A percentile compares a stretch with the other conserved stretches of the same genome.
These are phyloP conservation scores for Thunnus maccoyii DNA, from an alignment of 2,113 vertebrate genomes.

Conservation along the genomic window DNA sequence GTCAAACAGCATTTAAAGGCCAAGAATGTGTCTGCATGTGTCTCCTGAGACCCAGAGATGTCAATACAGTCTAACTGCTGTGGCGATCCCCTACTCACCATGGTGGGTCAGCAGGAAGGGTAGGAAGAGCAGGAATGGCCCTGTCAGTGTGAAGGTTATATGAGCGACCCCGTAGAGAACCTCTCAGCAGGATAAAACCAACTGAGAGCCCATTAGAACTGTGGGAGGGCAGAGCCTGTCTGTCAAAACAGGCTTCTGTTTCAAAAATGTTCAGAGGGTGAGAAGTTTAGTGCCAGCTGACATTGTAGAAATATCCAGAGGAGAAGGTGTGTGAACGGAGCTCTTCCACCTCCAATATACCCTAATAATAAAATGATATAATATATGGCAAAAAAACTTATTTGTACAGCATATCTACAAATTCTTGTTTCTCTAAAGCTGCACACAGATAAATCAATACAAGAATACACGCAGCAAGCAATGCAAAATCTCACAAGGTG, in stretches of 20 bases:
- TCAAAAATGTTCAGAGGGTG: slow-evolving; percentile 8
- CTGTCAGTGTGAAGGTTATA: slow-evolving; percentile 23
- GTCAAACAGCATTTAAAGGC: slow-evolving; percentile 41
- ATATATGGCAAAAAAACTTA: too few relatives aligned
- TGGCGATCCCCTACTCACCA: slow-evolving; percentile 19
- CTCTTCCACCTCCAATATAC: background rate
- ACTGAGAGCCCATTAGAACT: slow-evolving; percentile 38
- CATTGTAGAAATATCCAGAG: slow-evolving; percentile 15
- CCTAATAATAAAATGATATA: too few relatives aligned
- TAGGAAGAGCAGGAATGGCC: slow-evolving; percentile 6
- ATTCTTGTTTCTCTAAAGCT: background rate
- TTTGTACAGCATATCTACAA: background rate
- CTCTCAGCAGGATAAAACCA: slow-evolving; percentile 64
- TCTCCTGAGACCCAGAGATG: slow-evolving; percentile 49
- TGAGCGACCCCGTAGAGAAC: slow-evolving; percentile 28
- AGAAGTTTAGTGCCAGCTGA: background rate
- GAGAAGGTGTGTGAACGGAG: slow-evolving; percentile 1
- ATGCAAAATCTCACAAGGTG: too few relatives aligned
- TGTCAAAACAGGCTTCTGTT: slow-evolving; percentile 22
- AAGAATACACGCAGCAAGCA: too few relatives aligned
- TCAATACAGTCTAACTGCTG: slow-evolving; percentile 37
- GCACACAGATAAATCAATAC: background rate
- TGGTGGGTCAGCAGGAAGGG: slow-evolving; percentile 7
- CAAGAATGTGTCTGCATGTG: slow-evolving; percentile 75
- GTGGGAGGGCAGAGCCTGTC: slow-evolving; percentile 12